Evolutionary conservation across 92 coral and sea anemone species (phyloP), one percentile per base, ranked within the genome.

Genomic region (Palythoa grandis): DNA sequence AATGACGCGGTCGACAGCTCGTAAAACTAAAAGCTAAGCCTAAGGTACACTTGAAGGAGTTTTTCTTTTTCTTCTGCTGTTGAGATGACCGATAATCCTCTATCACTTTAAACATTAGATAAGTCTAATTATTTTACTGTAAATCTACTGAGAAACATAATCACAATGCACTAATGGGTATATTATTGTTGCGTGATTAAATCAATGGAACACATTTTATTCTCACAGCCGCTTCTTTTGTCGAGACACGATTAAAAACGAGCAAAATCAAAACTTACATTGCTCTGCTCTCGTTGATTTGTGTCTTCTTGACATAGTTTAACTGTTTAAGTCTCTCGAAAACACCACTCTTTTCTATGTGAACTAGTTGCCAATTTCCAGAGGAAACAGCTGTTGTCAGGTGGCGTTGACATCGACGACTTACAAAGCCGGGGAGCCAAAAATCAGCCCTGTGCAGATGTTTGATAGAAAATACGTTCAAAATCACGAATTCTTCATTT

Each of bases 221-320:
- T 43, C 50, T 29, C 35, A 29, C 35, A 29, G 35, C 35, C 35
- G 35, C 35, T 29, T 29, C 35, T 29, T 29, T 29, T 29, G 35
- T 5, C 6, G 50, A 43, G 50, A 5, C 50, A 43, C 50, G 50
- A 43, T 43, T 5, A 8, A 43, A 43, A 43, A 63, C 29, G 22
- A 23, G 22, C 69, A 63, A 40, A 63, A 66, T 53, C 50, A 50
- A 0, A 66, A 83, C 98, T 94, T 72, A 94, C 98, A 94, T 83
- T 94, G 98, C 69, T 94, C 98, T 11, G 98, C 95, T 63, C 93
- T 89, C 11, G 98, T 94, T 74, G 98, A 94, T 79, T 91, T 91
- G 52, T 90, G 90, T 77, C 86, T 91, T 75, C 91, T 94, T 52
- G 98, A 94, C 98, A 94, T 94, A 72, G 15, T 90, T 43, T 24